Conservation (phyloP, 2,113 vertebrate species). For the Enhydra lutris region DNA sequence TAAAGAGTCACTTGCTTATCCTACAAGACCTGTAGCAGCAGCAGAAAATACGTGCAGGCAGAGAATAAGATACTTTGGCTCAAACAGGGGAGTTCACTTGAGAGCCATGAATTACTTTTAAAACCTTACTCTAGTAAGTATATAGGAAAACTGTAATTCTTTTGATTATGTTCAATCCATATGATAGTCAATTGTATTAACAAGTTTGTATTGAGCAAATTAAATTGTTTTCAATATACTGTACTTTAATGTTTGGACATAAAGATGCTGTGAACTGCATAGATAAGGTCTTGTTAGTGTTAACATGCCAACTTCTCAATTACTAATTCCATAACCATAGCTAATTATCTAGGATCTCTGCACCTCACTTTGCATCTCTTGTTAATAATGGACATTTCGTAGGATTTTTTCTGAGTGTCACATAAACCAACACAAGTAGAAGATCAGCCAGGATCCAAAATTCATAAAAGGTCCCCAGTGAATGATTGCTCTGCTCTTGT, state of each 20-base stretch:
- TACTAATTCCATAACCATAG: not conserved
- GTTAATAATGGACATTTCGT: not conserved
- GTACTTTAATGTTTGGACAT: not conserved
- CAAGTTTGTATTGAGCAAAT: not conserved
- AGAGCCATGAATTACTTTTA: constrained; percentile 23
- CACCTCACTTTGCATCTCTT: not conserved
- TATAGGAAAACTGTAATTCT: not conserved
- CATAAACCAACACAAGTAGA: not conserved
- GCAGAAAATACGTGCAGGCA: not conserved
- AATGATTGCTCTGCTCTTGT: not conserved
- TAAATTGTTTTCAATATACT: not conserved
- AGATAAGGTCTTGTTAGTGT: not conserved
- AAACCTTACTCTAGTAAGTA: not conserved
- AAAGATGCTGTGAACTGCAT: not conserved
- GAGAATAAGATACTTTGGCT: constrained; percentile 35
- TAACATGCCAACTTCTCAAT: not conserved
- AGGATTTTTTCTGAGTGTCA: not conserved
- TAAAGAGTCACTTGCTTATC: constrained; percentile 69
- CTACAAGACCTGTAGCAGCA: constrained; percentile 39
- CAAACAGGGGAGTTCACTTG: constrained; percentile 25
- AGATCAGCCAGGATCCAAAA: not conserved
- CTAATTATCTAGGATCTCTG: not conserved
- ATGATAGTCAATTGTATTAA: not conserved
- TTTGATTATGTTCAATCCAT: not conserved
- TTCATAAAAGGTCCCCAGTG: not conserved